Percentiles rank a stretch among this genome's conserved stretches.
phyloP scores from a whole-genome alignment of 2,113 vertebrate genomes.

The Amia ocellicauda region DNA sequence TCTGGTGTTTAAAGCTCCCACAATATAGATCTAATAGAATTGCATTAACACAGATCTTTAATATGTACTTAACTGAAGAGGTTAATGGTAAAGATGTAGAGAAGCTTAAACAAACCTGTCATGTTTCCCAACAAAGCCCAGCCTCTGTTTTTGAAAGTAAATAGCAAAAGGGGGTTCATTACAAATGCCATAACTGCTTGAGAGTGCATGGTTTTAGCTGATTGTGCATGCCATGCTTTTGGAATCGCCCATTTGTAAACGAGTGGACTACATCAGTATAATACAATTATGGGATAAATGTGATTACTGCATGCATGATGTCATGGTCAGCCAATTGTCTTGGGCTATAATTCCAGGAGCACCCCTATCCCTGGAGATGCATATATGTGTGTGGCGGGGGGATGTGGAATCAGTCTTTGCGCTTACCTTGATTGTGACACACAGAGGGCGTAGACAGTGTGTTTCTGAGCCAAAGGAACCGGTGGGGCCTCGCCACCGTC shows the following conservation, averaged over 20 bases:
- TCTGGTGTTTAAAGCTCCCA: no score
- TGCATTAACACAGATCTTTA: no score
- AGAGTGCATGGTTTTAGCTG: neutral
- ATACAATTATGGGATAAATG: neutral
- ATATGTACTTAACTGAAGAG: no score
- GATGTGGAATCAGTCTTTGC: neutral
- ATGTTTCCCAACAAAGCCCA: no score
- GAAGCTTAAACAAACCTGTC: no score
- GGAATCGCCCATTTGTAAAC: neutral
- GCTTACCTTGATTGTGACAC: neutral
- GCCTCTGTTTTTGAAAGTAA: no score
- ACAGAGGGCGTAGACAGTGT: neutral
- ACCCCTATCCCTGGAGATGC: neutral
- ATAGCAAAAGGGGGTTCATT: no score
- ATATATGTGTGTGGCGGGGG: neutral
- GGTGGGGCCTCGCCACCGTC: no score
- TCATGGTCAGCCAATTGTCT: neutral
- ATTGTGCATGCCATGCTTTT: neutral
- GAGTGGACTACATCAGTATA: neutral
- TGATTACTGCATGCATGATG: neutral
- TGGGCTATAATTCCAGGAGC: neutral
- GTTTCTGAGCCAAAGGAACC: no score
- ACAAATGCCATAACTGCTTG: no score
- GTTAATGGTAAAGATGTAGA: no score
- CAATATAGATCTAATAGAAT: no score